Conservation (phyloP, 2,797 vertebrate species). For the Galaxias olidus region DNA sequence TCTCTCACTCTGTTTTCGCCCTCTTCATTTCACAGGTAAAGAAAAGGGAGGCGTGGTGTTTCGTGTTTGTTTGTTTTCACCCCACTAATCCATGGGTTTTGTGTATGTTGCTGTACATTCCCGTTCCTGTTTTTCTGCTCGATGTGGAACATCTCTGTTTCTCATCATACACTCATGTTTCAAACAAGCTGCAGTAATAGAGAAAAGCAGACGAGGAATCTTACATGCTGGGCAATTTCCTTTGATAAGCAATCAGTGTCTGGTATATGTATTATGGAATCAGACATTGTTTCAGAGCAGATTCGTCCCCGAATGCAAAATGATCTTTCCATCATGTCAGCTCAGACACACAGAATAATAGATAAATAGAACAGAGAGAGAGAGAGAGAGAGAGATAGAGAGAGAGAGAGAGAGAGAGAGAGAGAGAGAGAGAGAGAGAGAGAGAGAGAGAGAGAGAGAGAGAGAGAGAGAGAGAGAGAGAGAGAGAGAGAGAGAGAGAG, state of each 20-base stretch:
- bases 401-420: not conserved
- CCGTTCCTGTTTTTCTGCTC: slow-evolving; percentile 14
- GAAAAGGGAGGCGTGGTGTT: slow-evolving; percentile 19
- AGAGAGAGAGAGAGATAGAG: slow-evolving; percentile 15
- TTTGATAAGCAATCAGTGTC: slow-evolving; percentile 63
- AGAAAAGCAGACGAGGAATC: slow-evolving; percentile 31
- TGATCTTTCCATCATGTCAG: slow-evolving; percentile 46
- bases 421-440: slow-evolving; percentile 2
- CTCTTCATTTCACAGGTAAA: slow-evolving; percentile 8
- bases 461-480: slow-evolving; percentile 1
- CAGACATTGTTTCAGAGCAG: slow-evolving; percentile 42
- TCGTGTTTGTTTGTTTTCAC: slow-evolving; percentile 30
- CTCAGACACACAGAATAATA: slow-evolving; percentile 30
- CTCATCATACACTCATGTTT: slow-evolving; percentile 40
- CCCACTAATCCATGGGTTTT: slow-evolving; percentile 12
- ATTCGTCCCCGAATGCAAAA: slow-evolving; percentile 46
- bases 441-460: slow-evolving; percentile 10
- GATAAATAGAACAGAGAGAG: slow-evolving; percentile 4
- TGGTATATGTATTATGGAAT: slow-evolving; percentile 45
- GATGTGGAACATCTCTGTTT: slow-evolving; percentile 26
- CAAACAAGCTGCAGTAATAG: slow-evolving; percentile 28
- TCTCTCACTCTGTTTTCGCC: slow-evolving; percentile 19
- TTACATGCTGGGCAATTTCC: slow-evolving; percentile 38
- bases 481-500: slow-evolving; percentile 3
- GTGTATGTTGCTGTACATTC: slow-evolving; percentile 18